Evolutionary conservation across 2,797 vertebrate genomes (phyloP).

Genomic region (Myoxocephalus aenaeus): DNA sequence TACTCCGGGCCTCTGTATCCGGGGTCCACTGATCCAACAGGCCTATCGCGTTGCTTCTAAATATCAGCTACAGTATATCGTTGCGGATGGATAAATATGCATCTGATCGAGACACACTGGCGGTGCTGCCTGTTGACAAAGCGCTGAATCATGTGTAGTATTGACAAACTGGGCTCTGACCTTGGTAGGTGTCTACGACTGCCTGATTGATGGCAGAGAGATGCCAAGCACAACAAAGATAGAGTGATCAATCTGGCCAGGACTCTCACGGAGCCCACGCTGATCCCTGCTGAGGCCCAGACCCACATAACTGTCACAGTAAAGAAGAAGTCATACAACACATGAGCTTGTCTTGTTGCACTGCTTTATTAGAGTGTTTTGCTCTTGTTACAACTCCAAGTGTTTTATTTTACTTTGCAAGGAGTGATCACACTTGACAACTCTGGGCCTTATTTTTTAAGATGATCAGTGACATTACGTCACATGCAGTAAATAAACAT

Average conservation of each 20-base stretch:
- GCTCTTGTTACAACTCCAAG: neutral
- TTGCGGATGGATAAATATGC: slow-evolving; percentile 24
- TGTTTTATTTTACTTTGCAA: neutral
- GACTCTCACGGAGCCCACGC: slow-evolving; percentile 29
- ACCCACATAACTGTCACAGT: slow-evolving; percentile 14
- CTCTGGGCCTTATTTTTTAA: neutral
- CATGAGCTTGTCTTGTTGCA: neutral
- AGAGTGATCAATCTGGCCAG: slow-evolving; percentile 48
- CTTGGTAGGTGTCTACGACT: slow-evolving; percentile 58
- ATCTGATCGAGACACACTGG: slow-evolving; percentile 30
- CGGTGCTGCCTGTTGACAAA: slow-evolving; percentile 41
- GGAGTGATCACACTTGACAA: neutral
- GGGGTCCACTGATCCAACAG: neutral
- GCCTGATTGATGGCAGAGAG: slow-evolving; percentile 67
- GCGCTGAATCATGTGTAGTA: slow-evolving; percentile 56
- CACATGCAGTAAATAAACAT: neutral
- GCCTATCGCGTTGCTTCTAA: neutral
- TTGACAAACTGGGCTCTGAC: slow-evolving; percentile 61
- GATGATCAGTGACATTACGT: neutral
- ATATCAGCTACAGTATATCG: slow-evolving; percentile 9
- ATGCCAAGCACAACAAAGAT: slow-evolving; percentile 60
- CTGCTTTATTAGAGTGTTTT: neutral
- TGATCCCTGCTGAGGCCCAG: slow-evolving; percentile 18
- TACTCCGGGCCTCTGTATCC: slow-evolving; percentile 31
- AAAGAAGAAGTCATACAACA: slow-evolving; percentile 15